These are phyloP conservation scores for Drosophila truncata DNA, from an alignment of 1,140 invertebrate species.

Conservation along the genomic window DNA sequence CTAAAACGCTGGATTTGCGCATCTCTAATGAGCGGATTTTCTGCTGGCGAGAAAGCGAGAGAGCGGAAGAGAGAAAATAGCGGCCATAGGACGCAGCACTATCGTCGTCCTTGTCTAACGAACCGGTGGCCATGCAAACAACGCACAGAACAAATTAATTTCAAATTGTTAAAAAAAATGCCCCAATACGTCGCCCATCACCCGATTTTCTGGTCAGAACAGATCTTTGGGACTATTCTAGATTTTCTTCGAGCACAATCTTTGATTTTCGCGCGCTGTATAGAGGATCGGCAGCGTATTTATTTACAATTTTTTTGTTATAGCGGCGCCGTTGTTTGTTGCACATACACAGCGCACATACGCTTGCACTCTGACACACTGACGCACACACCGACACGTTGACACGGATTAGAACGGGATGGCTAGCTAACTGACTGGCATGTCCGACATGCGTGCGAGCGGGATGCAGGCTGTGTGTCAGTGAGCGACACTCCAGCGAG, in stretches of 20 bases:
- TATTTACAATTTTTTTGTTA: slow-evolving; percentile 63
- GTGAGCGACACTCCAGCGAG: slow-evolving; percentile 21
- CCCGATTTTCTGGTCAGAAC: background rate
- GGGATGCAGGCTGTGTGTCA: slow-evolving; percentile 15
- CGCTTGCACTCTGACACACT: slow-evolving; percentile 31
- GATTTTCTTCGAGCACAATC: background rate
- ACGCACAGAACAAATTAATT: slow-evolving; percentile 42
- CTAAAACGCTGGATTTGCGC: background rate
- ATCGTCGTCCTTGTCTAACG: slow-evolving; percentile 49
- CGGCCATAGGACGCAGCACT: slow-evolving; percentile 38
- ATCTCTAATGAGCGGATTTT: slow-evolving; percentile 35
- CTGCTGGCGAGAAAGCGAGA: slow-evolving; percentile 12
- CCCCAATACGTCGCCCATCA: background rate
- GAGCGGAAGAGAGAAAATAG: slow-evolving; percentile 27
- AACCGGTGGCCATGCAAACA: slow-evolving; percentile 44
- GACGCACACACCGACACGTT: slow-evolving; percentile 49
- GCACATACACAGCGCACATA: slow-evolving; percentile 39
- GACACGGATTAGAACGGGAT: slow-evolving; percentile 57
- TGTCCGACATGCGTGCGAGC: slow-evolving; percentile 13
- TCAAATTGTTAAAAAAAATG: slow-evolving; percentile 19
- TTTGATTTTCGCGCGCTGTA: slow-evolving; percentile 30
- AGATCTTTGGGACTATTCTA: background rate
- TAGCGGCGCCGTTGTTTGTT: slow-evolving; percentile 51
- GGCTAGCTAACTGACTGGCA: slow-evolving; percentile 14
- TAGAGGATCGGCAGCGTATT: slow-evolving; percentile 19